phyloP scores from a whole-genome alignment of 2,888 invertebrate species.

The Entomobrya multifasciata region DNA sequence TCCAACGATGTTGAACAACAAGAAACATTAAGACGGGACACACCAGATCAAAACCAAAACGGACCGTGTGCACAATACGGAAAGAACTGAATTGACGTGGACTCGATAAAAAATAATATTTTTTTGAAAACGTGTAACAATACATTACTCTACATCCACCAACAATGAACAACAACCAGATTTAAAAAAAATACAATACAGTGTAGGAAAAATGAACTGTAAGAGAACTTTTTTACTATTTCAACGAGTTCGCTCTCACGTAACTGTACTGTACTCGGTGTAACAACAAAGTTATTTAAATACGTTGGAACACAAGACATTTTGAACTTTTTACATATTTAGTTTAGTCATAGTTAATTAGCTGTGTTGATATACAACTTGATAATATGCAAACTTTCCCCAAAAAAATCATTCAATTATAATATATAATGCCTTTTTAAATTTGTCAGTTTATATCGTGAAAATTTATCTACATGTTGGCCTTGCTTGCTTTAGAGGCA shows the following conservation, averaged over 20 bases:
- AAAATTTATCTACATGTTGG: background rate
- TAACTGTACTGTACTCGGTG: background rate
- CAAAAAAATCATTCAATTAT: too few species aligned
- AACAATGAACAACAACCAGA: constrained; percentile 53
- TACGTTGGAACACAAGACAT: constrained; percentile 58
- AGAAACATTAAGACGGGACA: constrained; percentile 74
- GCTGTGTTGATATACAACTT: background rate
- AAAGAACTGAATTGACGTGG: constrained; percentile 75
- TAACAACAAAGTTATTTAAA: constrained; percentile 1
- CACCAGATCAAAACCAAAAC: constrained; percentile 73
- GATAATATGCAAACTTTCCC: background rate
- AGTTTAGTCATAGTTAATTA: constrained; percentile 9
- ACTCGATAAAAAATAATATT: constrained; percentile 58
- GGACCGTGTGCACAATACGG: constrained; percentile 72
- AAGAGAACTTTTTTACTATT: constrained; percentile 65
- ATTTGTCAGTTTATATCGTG: background rate
- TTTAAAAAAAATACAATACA: constrained; percentile 52
- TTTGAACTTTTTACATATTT: constrained; percentile 41
- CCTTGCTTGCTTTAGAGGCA: too few species aligned
- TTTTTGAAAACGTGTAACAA: constrained; percentile 62
- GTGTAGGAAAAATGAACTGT: constrained; percentile 55
- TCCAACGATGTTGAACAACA: constrained; percentile 72
- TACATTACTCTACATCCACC: constrained; percentile 64
- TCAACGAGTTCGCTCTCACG: constrained; percentile 66
- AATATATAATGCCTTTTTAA: background rate